These are phyloP conservation scores for Elgaria multicarinata DNA, from an alignment of 2,113 vertebrate species.

Conservation along the genomic window DNA sequence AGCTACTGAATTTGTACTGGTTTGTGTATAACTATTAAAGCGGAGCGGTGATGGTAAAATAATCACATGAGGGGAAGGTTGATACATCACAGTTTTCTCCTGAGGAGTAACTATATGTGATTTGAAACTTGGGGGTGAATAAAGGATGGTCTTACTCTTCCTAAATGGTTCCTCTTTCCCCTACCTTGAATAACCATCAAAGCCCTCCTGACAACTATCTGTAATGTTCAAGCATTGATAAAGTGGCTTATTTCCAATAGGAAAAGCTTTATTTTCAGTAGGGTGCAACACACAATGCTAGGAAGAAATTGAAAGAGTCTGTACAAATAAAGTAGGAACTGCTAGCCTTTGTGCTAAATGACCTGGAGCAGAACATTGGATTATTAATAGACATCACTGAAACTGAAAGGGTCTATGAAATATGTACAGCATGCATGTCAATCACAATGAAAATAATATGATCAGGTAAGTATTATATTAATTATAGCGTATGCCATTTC, in stretches of 20 bases:
- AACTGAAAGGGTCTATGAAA: not conserved
- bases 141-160: not conserved
- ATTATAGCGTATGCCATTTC: not conserved
- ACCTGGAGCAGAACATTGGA: not conserved
- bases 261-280: not conserved
- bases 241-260: not conserved
- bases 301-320: not conserved
- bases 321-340: not conserved
- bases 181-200: not conserved
- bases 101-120: not conserved
- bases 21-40: no score
- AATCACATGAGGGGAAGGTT: no score
- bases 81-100: no score
- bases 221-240: not conserved
- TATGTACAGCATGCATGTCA: not conserved
- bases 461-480: not conserved
- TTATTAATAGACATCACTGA: not conserved
- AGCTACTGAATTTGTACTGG: no score
- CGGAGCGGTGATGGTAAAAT: no score
- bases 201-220: not conserved
- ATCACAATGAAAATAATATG: not conserved
- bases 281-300: not conserved
- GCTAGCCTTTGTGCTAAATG: not conserved
- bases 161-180: not conserved
- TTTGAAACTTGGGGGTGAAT: not conserved